Evolutionary conservation across 2,888 invertebrate species (phyloP), one percentile per base, ranked within the genome.

Genomic region (Phyllotreta cruciferae): DNA sequence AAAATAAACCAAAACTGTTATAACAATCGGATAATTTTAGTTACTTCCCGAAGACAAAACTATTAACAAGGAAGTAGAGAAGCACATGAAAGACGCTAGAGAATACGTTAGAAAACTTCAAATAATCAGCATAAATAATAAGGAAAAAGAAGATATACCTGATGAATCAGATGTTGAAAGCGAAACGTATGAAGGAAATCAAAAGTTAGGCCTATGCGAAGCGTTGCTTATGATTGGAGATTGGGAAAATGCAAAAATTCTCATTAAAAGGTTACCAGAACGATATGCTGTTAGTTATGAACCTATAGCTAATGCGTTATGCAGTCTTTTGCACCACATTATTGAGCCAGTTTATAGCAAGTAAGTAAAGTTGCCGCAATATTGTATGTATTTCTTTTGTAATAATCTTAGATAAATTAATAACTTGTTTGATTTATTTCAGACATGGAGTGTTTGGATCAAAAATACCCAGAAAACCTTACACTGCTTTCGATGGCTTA

Each of bases 181-280:
- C 82, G 90, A 91, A 70, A 77, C 70, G 70, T 80, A 70, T 73
- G 82, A 84, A 77, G 83, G 81, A 55, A 98, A 99, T 83, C 98
- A 99, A 81, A 98, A 98, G 82, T 88, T 71, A 49, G 94, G 96
- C 34, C 84, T 99, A 24, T 91, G 94, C 74, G 94, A 96, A 79
- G 95, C 96, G 0, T 82, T 98, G 52, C 79, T 98, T 6, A 87
- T 88, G 68, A 88, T 96, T 69, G 96, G 94, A 1, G 95, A 94
- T 73, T 98, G 98, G 98, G 86, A 88, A 11, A 91, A 91, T 75
- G 95, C 95, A 2, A 86, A 89, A 66, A 85, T 86, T 69, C 84
- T 99, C 62, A 88, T 94, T 35, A 89, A 90, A 71, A 86, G 91
- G 58, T 83, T 98, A 66, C 98, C 98, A 0, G 89, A 91, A 62